A percentile compares a stretch with the other conserved stretches of the same genome.
These are phyloP conservation scores for Bettongia penicillata DNA, from an alignment of 2,113 vertebrate species.

Conservation along the genomic window DNA sequence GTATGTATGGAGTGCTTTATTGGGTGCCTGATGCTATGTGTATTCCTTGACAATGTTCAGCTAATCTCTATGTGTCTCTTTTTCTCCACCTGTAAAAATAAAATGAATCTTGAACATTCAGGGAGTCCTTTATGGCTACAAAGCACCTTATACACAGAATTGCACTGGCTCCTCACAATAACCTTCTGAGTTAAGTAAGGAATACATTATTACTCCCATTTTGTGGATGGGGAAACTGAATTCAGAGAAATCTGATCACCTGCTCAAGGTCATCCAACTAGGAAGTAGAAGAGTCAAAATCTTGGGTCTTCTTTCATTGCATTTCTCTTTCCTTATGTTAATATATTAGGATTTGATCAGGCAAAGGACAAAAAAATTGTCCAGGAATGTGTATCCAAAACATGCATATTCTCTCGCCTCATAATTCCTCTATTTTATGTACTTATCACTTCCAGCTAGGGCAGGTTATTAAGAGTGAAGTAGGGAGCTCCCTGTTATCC, in stretches of 20 bases:
- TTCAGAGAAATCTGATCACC: not conserved
- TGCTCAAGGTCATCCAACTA: not conserved
- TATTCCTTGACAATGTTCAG: not conserved
- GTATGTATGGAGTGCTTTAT: not conserved
- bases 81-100: not conserved
- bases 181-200: not conserved
- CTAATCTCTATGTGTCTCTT: not conserved
- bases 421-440: not conserved
- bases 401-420: not conserved
- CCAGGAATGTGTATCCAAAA: not conserved
- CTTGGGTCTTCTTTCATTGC: not conserved
- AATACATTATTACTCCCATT: not conserved
- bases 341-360: not conserved
- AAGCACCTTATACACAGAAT: not conserved
- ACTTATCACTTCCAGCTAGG: not conserved
- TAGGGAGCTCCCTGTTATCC: constrained; percentile 22
- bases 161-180: not conserved
- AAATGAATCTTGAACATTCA: not conserved
- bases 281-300: not conserved
- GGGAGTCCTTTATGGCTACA: not conserved
- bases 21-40: not conserved
- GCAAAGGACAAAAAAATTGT: not conserved
- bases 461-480: constrained; percentile 33
- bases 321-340: not conserved
- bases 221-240: not conserved